phyloP scores from a whole-genome alignment of 2,888 invertebrate genomes.

The Acanthopleura granulata region DNA sequence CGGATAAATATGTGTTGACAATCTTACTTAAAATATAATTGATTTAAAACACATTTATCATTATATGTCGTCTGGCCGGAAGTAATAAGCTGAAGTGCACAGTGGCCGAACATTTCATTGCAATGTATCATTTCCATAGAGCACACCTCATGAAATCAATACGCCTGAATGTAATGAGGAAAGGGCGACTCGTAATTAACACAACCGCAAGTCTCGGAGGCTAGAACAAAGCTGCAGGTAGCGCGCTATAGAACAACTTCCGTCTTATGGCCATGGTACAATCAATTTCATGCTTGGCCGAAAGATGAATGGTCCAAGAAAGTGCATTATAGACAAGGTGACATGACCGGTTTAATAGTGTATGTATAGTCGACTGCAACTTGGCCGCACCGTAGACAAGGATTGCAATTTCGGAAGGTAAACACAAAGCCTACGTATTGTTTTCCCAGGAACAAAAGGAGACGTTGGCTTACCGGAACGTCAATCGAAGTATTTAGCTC shows the following conservation, averaged over 20 bases:
- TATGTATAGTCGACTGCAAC: background rate
- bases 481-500: too few relatives aligned
- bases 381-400: background rate
- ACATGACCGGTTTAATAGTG: background rate
- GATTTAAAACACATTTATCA: slow-evolving; percentile 1
- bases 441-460: too few relatives aligned
- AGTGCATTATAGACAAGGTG: background rate
- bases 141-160: slow-evolving; percentile 1
- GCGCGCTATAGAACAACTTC: background rate
- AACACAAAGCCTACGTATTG: background rate
- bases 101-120: background rate
- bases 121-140: slow-evolving; percentile 9
- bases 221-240: background rate
- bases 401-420: slow-evolving; percentile 1
- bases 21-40: background rate
- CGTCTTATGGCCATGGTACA: background rate
- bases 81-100: background rate
- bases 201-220: background rate
- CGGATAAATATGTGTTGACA: too few relatives aligned
- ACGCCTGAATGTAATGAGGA: background rate
- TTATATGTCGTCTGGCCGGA: background rate
- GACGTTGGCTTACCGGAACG: too few relatives aligned
- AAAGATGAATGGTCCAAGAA: background rate
- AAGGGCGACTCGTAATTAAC: background rate
- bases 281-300: background rate